Conservation (phyloP, 2,888 invertebrate genomes). For the Syrista parreyssii region DNA sequence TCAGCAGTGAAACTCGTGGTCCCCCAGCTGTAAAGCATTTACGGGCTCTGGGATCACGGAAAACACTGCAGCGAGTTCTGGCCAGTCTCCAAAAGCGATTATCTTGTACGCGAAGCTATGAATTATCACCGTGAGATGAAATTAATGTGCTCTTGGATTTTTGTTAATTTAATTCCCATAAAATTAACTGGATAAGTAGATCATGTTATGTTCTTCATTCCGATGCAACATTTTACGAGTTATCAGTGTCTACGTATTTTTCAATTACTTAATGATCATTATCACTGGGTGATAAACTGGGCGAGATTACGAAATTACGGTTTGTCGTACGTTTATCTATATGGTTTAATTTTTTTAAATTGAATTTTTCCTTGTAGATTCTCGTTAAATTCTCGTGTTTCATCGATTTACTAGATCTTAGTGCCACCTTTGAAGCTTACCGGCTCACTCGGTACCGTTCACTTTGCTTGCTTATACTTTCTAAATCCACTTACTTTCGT, state of each 20-base stretch:
- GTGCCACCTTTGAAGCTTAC: neutral
- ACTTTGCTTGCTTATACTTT: conserved; percentile 61
- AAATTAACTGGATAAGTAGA: neutral
- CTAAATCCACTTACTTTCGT: conserved; percentile 66
- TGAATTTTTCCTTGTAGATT: neutral
- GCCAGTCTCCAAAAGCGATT: conserved; percentile 32
- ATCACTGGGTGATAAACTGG: neutral
- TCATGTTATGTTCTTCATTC: neutral
- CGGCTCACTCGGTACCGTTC: conserved; percentile 45
- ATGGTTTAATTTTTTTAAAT: neutral
- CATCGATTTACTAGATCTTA: neutral
- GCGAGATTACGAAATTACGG: neutral
- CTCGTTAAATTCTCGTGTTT: neutral
- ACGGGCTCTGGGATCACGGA: conserved; percentile 63
- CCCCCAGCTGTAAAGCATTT: conserved; percentile 56
- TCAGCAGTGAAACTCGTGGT: conserved; percentile 64
- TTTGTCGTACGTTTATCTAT: neutral
- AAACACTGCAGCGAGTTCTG: conserved; percentile 62
- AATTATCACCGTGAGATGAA: neutral
- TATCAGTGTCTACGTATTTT: neutral
- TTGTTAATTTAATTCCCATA: neutral
- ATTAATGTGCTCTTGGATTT: neutral
- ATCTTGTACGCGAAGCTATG: neutral
- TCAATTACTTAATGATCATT: neutral
- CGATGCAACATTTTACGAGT: neutral